phyloP scores from a whole-genome alignment of 1,140 invertebrate species.

The Apis laboriosa region DNA sequence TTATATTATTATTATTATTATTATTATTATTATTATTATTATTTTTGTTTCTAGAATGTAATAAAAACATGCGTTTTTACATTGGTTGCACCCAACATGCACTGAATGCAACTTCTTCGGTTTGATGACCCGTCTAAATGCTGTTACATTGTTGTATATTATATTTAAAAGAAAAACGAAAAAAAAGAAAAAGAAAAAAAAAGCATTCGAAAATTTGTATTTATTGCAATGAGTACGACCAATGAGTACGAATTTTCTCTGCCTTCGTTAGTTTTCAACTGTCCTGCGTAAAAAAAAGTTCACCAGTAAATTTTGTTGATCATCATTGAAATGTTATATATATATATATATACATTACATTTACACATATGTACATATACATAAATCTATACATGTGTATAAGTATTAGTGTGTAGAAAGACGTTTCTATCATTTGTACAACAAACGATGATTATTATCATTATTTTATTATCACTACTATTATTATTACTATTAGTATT shows the following conservation, averaged over 20 bases:
- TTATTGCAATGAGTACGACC: slow-evolving; percentile 10
- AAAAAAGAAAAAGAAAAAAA: not conserved
- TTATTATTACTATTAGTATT: not conserved
- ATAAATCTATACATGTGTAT: not conserved
- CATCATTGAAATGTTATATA: slow-evolving; percentile 4
- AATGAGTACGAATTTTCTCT: not conserved
- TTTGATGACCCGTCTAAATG: not conserved
- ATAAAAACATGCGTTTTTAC: not conserved
- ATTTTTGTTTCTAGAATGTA: slow-evolving; percentile 2
- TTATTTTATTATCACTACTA: not conserved
- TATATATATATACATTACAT: not conserved
- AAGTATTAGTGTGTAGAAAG: slow-evolving; percentile 7
- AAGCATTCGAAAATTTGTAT: slow-evolving; percentile 19
- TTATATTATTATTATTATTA: not conserved
- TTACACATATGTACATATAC: not conserved
- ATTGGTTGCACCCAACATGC: slow-evolving; percentile 18
- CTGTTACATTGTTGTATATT: slow-evolving; percentile 14
- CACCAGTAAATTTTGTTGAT: slow-evolving; percentile 15
- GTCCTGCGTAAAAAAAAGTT: not conserved
- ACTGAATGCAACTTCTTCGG: slow-evolving; percentile 25
- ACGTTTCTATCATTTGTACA: slow-evolving; percentile 28
- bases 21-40: not conserved
- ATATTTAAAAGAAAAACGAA: not conserved
- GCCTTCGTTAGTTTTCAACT: not conserved
- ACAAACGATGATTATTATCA: not conserved